Evolutionary conservation across 2,113 vertebrate species (phyloP).

Genomic region (Zapornia atra): DNA sequence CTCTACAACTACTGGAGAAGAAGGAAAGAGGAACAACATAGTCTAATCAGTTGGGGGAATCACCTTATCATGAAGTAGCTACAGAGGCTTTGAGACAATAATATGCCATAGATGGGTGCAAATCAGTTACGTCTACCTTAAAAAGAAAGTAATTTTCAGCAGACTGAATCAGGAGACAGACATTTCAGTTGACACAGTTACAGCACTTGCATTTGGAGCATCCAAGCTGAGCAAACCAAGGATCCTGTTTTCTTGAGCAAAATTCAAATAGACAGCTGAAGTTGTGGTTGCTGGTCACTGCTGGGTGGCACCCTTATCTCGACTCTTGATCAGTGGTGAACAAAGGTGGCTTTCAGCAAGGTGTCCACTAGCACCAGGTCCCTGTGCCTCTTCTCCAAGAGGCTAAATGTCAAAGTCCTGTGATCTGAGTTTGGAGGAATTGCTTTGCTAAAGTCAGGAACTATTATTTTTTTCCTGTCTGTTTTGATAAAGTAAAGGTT

Average conservation of each 20-base stretch:
- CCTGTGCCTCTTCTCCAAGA: neutral
- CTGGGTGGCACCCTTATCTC: neutral
- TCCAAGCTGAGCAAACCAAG: neutral
- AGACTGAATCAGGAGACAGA: neutral
- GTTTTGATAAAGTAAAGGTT: slow-evolving; percentile 17
- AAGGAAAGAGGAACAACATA: neutral
- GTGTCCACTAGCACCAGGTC: neutral
- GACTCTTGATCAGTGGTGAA: neutral
- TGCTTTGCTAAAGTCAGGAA: neutral
- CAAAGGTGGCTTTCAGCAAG: neutral
- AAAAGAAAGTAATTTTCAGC: neutral
- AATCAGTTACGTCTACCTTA: neutral
- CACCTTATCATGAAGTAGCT: too few species aligned
- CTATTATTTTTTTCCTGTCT: neutral
- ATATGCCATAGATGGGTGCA: neutral
- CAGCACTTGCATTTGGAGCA: neutral
- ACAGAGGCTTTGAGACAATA: neutral
- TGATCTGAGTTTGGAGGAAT: neutral
- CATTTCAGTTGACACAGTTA: neutral
- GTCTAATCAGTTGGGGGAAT: neutral
- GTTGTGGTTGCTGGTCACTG: neutral
- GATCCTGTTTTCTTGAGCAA: neutral
- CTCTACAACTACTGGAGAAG: neutral
- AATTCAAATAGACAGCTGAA: neutral
- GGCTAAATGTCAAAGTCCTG: neutral